A percentile compares a stretch with the other conserved stretches of the same genome.
Evolutionary conservation across 2,113 vertebrate genomes (phyloP).

Genomic region (Tachysurus fulvidraco): DNA sequence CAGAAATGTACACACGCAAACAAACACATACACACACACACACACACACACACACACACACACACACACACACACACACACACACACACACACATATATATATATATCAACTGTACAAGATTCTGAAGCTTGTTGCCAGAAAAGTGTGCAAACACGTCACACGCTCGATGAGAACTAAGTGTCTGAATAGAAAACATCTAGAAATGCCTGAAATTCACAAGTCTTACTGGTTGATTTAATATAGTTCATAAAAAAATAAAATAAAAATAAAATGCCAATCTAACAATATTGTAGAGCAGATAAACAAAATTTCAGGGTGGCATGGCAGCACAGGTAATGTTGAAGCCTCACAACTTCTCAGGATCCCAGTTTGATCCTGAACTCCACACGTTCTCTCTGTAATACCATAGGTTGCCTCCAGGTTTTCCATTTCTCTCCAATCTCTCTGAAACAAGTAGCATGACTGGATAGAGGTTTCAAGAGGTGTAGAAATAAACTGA

Average conservation of each 20-base stretch:
- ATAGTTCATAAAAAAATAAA: neutral
- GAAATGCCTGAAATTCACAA: neutral
- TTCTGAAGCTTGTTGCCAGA: neutral
- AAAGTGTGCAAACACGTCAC: neutral
- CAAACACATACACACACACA: too few relatives aligned
- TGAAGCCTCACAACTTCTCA: neutral
- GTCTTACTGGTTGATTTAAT: neutral
- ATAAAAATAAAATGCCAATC: neutral
- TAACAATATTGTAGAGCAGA: neutral
- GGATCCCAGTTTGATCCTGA: neutral
- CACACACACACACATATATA: too few relatives aligned
- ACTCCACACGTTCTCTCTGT: neutral
- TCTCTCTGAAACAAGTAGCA: neutral
- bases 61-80: too few relatives aligned
- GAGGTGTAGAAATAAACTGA: neutral
- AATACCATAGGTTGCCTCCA: neutral
- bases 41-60: too few relatives aligned
- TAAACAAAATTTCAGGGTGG: neutral
- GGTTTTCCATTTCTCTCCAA: neutral
- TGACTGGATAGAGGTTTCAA: neutral
- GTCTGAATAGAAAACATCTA: neutral
- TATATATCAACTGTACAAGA: neutral
- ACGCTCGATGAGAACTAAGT: neutral
- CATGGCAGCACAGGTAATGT: neutral
- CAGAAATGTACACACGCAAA: neutral